phyloP scores from a whole-genome alignment of 2,113 vertebrate genomes.

The Pholis gunnellus region DNA sequence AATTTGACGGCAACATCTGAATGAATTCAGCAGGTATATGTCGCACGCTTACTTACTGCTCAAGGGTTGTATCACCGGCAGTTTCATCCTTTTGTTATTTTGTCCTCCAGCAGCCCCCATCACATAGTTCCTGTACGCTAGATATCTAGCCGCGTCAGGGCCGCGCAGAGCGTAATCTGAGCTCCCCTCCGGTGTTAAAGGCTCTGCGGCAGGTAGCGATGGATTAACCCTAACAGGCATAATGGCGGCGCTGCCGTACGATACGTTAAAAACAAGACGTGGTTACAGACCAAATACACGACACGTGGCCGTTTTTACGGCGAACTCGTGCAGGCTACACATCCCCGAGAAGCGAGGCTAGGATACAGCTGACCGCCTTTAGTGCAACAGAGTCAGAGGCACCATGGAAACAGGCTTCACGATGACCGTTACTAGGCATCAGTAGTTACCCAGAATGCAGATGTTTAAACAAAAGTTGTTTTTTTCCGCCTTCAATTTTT shows the following conservation, averaged over 20 bases:
- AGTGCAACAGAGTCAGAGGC: constrained; percentile 47
- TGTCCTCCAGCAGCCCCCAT: constrained; percentile 53
- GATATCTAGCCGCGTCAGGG: constrained; percentile 18
- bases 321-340: neutral
- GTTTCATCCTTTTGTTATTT: neutral
- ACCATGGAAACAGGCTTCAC: constrained; percentile 60
- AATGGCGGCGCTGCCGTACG: constrained; percentile 39
- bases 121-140: constrained; percentile 24
- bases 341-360: constrained; percentile 25
- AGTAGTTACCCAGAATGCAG: neutral
- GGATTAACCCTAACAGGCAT: constrained; percentile 52
- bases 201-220: constrained; percentile 33
- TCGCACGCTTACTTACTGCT: constrained; percentile 57
- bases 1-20: neutral
- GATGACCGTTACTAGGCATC: neutral
- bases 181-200: constrained; percentile 8
- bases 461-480: neutral
- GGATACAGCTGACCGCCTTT: constrained; percentile 16
- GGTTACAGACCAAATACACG: neutral
- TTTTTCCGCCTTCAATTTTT: neutral
- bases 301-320: neutral
- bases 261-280: neutral
- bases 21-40: neutral
- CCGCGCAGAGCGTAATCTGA: constrained; percentile 43
- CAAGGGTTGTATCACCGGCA: constrained; percentile 37